Evolutionary conservation across 2,113 vertebrate species (phyloP).

Genomic region (Diadophis punctatus): DNA sequence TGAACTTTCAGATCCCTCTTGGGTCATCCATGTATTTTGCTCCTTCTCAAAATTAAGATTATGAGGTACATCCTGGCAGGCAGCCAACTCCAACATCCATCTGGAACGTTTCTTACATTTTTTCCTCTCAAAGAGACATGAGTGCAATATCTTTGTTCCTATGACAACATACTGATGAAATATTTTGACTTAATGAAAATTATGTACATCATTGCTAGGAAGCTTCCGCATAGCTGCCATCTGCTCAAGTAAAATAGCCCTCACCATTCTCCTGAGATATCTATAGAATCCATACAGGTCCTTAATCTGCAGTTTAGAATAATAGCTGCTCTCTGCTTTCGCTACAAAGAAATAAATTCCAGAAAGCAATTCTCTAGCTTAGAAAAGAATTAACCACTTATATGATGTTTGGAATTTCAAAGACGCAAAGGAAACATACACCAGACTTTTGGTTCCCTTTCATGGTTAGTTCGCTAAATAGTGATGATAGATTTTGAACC

Average conservation of each 20-base stretch:
- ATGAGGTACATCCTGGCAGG: not conserved
- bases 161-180: constrained; percentile 2
- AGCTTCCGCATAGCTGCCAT: not conserved
- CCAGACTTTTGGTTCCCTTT: no score
- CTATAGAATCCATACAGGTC: not conserved
- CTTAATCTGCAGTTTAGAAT: not conserved
- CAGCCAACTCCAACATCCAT: not conserved
- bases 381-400: not conserved
- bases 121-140: not conserved
- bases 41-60: not conserved
- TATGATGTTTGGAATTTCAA: not conserved
- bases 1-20: not conserved
- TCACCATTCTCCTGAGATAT: not conserved
- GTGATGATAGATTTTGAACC: not conserved
- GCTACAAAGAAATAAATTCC: not conserved
- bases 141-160: not conserved
- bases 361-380: not conserved
- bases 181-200: constrained; percentile 1
- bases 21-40: not conserved
- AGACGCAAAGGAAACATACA: not conserved
- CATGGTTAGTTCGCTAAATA: not conserved
- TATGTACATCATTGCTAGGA: not conserved
- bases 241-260: not conserved
- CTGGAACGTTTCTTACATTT: not conserved
- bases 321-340: not conserved